Evolutionary conservation across 92 coral and sea anemone species (phyloP).

Genomic region (Chrysogorgia sp.): DNA sequence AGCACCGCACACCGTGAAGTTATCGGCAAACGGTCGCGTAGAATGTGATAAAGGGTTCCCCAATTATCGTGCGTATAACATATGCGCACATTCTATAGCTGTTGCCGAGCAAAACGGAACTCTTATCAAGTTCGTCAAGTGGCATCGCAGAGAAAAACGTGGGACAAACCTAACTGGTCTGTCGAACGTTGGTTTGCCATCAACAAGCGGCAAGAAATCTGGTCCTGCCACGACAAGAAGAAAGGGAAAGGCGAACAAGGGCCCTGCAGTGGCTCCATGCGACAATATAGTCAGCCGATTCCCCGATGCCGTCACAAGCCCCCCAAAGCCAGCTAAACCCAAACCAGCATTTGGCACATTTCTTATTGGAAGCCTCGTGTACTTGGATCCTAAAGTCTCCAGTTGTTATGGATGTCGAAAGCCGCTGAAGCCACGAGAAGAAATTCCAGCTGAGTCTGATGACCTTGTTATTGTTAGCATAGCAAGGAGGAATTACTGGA

Average conservation of each 20-base stretch:
- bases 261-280: not conserved
- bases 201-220: constrained; percentile 25
- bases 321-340: constrained; percentile 15
- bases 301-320: not conserved
- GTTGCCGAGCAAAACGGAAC: constrained; percentile 13
- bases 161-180: constrained; percentile 17
- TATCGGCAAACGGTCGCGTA: not conserved
- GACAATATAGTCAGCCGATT: not conserved
- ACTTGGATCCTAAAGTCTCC: constrained; percentile 21
- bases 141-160: not conserved
- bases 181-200: constrained; percentile 26
- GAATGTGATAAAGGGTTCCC: constrained; percentile 16
- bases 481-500: constrained; percentile 22
- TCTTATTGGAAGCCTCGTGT: not conserved
- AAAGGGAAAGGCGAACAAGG: constrained; percentile 32
- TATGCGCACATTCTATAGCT: constrained; percentile 35
- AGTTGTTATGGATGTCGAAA: constrained; percentile 34
- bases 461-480: constrained; percentile 43
- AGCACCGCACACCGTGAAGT: constrained; percentile 28
- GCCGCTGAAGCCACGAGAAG: not conserved
- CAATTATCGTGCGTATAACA: constrained; percentile 15
- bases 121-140: constrained; percentile 12
- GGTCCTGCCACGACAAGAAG: constrained; percentile 25
- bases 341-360: constrained; percentile 25
- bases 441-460: not conserved